phyloP scores from a whole-genome alignment of 2,888 invertebrate species.

The Argyresthia goedartella region DNA sequence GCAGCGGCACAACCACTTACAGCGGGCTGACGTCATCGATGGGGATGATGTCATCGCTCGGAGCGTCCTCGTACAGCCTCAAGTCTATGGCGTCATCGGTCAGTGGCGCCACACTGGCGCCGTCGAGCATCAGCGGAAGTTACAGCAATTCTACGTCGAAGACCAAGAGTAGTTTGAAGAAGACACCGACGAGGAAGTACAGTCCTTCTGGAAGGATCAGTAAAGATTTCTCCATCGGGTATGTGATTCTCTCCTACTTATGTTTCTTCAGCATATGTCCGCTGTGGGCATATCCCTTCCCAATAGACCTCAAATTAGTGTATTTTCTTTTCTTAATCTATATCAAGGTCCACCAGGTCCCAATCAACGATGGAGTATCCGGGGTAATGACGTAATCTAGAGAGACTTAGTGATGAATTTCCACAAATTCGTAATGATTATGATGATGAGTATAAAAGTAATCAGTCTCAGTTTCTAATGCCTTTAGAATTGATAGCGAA shows the following conservation, averaged over 20 bases:
- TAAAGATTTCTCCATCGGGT: conserved; percentile 28
- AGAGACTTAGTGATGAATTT: too few species aligned
- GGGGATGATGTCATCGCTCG: conserved; percentile 51
- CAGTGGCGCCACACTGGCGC: conserved; percentile 51
- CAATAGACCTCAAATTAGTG: too few species aligned
- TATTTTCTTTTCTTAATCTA: too few species aligned
- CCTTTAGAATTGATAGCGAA: too few species aligned
- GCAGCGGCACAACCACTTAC: conserved; percentile 31
- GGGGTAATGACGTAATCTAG: too few species aligned
- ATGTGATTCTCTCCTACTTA: background rate
- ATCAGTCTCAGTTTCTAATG: background rate
- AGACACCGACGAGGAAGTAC: conserved; percentile 52
- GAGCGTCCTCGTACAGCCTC: conserved; percentile 51
- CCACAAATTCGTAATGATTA: too few species aligned
- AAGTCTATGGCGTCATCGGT: conserved; percentile 47
- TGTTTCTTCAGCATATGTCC: background rate
- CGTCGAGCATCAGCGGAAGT: conserved; percentile 52
- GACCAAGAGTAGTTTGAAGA: conserved; percentile 57
- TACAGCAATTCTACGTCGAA: conserved; percentile 36
- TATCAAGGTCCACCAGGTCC: too few species aligned
- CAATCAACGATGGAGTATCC: too few species aligned
- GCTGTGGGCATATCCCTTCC: too few species aligned
- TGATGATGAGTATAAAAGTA: background rate
- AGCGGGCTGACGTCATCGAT: conserved; percentile 45
- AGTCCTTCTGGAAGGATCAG: conserved; percentile 28